Evolutionary conservation across 2,113 vertebrate species (phyloP).

Genomic region (Psilopogon haemacephalus): DNA sequence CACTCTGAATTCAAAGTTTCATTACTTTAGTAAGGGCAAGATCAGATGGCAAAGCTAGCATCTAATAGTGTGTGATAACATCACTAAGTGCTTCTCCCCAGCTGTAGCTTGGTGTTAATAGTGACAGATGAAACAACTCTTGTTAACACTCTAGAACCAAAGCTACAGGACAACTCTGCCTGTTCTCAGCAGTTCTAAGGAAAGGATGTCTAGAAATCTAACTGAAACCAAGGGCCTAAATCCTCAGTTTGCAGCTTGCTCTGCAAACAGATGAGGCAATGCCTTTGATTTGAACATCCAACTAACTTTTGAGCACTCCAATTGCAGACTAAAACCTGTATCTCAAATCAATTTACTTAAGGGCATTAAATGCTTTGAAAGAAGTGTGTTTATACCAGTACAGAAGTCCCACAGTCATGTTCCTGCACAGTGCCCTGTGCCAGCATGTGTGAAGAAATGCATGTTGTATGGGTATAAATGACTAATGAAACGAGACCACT

Average conservation of each 20-base stretch:
- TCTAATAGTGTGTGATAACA: neutral
- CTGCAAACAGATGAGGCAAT: neutral
- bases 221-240: neutral
- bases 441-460: accelerated
- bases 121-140: neutral
- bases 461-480: accelerated
- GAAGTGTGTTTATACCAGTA: neutral
- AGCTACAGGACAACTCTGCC: neutral
- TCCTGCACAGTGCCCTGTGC: neutral
- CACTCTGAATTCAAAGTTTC: neutral
- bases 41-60: neutral
- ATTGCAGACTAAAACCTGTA: neutral
- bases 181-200: neutral
- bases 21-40: neutral
- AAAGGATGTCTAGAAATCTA: neutral
- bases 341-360: neutral
- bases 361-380: neutral
- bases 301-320: neutral
- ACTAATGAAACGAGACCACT: neutral
- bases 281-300: neutral
- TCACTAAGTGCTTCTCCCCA: neutral
- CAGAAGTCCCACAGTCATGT: neutral
- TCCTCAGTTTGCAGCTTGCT: neutral
- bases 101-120: neutral
- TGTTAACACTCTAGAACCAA: neutral